These are phyloP conservation scores for Acanthosepion esculentum DNA, from an alignment of 2,888 invertebrate species.

Conservation along the genomic window DNA sequence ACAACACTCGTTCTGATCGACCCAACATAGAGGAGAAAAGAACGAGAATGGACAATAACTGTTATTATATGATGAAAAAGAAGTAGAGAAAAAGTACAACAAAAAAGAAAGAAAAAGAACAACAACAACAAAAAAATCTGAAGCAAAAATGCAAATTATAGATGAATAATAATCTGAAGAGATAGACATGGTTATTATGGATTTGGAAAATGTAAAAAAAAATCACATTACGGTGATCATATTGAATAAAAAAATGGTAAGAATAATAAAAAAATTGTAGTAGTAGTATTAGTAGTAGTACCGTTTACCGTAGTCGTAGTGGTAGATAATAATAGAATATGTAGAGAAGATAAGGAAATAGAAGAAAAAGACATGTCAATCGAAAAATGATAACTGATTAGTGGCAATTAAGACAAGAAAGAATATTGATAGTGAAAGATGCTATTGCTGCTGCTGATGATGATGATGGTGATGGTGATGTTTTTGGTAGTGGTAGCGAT, in stretches of 20 bases:
- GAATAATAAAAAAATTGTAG: neutral
- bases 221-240: no score
- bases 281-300: neutral
- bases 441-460: no score
- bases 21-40: neutral
- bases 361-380: neutral
- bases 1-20: neutral
- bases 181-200: no score
- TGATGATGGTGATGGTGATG: neutral
- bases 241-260: no score
- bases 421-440: no score
- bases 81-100: neutral
- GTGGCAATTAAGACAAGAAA: neutral
- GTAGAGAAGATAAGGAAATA: neutral
- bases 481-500: neutral
- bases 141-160: neutral
- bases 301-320: neutral
- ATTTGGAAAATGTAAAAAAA: no score
- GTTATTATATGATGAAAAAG: neutral
- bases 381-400: neutral
- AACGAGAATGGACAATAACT: neutral
- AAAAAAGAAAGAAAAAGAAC: neutral
- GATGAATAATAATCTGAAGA: neutral
- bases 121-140: neutral
- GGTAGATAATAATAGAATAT: neutral